Evolutionary conservation across 2,113 vertebrate genomes (phyloP).

Genomic region (Dasypus novemcinctus): DNA sequence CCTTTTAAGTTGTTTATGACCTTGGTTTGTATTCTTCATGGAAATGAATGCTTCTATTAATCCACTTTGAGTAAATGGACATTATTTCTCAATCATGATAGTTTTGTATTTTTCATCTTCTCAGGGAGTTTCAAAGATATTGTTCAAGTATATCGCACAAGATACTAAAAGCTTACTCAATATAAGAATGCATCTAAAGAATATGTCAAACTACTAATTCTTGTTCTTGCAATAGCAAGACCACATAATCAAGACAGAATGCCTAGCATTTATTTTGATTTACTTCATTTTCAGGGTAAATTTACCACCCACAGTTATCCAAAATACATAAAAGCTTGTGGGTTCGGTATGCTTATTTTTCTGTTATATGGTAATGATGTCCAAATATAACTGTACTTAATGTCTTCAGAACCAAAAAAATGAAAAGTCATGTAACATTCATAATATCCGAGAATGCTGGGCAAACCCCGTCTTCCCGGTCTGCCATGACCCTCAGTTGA

Average conservation of each 20-base stretch:
- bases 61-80: not conserved
- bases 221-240: not conserved
- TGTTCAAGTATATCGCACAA: not conserved
- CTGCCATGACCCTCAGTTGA: constrained; percentile 48
- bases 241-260: not conserved
- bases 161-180: not conserved
- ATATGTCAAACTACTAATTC: not conserved
- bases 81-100: not conserved
- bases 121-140: not conserved
- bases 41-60: not conserved
- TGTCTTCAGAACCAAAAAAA: not conserved
- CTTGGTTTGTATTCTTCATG: constrained; percentile 2
- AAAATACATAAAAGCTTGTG: not conserved
- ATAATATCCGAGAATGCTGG: not conserved
- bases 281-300: constrained; percentile 28
- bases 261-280: constrained; percentile 34
- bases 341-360: constrained; percentile 2
- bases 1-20: not conserved
- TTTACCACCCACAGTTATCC: constrained; percentile 34
- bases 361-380: not conserved
- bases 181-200: not conserved
- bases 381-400: not conserved
- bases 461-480: not conserved
- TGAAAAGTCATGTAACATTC: not conserved
- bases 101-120: not conserved